Percentiles rank a stretch among this genome's conserved stretches.
These are phyloP conservation scores for Nysson spinosus DNA, from an alignment of 2,888 invertebrate genomes.

Conservation along the genomic window DNA sequence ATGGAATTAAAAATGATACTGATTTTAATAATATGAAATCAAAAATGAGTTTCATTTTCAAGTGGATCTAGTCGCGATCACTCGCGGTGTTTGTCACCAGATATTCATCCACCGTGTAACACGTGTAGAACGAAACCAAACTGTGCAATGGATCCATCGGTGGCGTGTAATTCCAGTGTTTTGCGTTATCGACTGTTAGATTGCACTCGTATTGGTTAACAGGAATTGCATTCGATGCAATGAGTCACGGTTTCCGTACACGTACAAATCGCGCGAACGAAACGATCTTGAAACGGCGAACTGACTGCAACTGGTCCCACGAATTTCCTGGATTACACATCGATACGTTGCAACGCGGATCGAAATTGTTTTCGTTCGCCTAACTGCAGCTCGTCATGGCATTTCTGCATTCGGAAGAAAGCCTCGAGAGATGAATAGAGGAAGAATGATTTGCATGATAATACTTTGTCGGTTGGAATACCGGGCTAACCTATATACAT, in stretches of 20 bases:
- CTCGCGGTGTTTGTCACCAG: too few relatives aligned
- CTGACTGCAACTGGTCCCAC: conserved; percentile 48
- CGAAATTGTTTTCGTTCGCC: conserved; percentile 63
- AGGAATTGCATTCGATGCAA: conserved; percentile 40
- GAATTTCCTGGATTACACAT: conserved; percentile 61
- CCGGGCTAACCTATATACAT: conserved; percentile 1
- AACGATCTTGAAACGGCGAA: conserved; percentile 43
- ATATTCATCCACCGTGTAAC: neutral
- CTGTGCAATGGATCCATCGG: conserved; percentile 44
- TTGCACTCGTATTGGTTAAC: conserved; percentile 15
- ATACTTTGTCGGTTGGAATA: conserved; percentile 7
- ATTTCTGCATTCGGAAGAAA: conserved; percentile 14
- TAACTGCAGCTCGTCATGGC: conserved; percentile 45
- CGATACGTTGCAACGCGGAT: conserved; percentile 58
- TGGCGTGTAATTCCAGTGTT: conserved; percentile 52
- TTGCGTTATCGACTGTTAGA: conserved; percentile 40
- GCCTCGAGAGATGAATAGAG: neutral
- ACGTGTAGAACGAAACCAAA: conserved; percentile 32
- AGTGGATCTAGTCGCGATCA: too few relatives aligned
- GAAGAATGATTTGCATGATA: conserved; percentile 32
- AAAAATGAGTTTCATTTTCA: too few relatives aligned
- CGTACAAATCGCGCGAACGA: conserved; percentile 18
- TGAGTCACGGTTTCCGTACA: conserved; percentile 41
- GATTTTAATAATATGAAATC: too few relatives aligned
- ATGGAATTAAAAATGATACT: too few relatives aligned